Conservation (phyloP, 1,140 invertebrate species). For the Diorhabda sublineata region DNA sequence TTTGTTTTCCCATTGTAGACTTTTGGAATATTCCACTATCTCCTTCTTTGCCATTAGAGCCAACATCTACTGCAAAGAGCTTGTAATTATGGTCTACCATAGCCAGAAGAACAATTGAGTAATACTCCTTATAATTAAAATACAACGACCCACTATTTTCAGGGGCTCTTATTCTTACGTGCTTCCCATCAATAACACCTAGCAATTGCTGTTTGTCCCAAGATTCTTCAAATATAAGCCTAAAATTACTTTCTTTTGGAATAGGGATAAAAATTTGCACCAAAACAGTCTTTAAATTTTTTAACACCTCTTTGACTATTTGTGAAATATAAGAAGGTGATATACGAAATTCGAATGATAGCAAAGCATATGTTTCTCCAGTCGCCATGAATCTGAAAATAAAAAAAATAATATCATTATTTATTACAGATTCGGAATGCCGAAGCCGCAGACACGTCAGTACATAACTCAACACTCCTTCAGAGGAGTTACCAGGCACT, state of each 20-base stretch:
- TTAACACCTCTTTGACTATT: background rate
- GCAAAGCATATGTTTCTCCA: background rate
- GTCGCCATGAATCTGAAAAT: constrained; percentile 9
- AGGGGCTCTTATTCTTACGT: constrained; percentile 44
- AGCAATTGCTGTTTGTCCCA: constrained; percentile 19
- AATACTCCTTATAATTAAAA: constrained; percentile 48
- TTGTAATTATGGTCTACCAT: constrained; percentile 47
- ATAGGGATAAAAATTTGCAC: background rate
- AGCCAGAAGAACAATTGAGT: constrained; percentile 46
- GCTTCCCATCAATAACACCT: constrained; percentile 48
- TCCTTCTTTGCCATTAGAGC: constrained; percentile 44
- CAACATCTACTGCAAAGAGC: constrained; percentile 46
- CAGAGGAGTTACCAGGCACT: too few species aligned
- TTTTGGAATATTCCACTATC: constrained; percentile 36
- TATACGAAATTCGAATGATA: constrained; percentile 9
- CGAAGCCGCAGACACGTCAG: too few species aligned
- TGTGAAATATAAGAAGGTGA: constrained; percentile 2
- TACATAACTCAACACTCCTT: too few species aligned
- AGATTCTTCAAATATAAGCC: background rate
- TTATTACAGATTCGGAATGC: too few species aligned
- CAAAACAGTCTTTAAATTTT: background rate
- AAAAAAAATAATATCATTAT: background rate
- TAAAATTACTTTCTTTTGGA: background rate
- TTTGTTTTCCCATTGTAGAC: constrained; percentile 12
- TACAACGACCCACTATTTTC: constrained; percentile 41